Base-by-base conservation (phyloP, 2,797 vertebrate species). In the Rhynchonycteris naso region DNA sequence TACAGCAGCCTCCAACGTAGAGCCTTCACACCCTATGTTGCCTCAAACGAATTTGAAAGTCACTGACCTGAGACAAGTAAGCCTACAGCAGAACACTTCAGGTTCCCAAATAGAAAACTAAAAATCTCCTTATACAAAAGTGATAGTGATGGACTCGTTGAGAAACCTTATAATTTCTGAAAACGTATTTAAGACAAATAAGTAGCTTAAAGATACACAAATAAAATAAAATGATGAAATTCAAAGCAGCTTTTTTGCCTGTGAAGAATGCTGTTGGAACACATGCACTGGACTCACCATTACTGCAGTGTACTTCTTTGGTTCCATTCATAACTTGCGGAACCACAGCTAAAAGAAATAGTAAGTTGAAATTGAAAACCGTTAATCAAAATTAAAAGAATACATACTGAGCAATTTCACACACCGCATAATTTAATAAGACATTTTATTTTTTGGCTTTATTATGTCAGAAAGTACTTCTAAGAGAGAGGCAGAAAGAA, bases 231-330 rank as follows among this genome's bases (percentile, higher is more conserved):
- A 21, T 43, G n/a, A 30, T 56, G 11, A 13, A 85, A 88, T 80
- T 59, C 50, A 58, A 94, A 80, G 16, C 47, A 66, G 18, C 16
- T 21, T 1, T 1, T 63, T 2, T 61, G 28, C 12, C n/a, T 68
- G 7, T 72, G 76, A 28, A 52, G 75, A 79, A 59, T 10, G 6
- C 22, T 21, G n/a, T 21, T 2, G 6, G 68, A 93, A 79, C 15
- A 43, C 15, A 81, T 90, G 14, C 50, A 72, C 8, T 9, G 88
- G 81, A 98, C 98, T 98, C 96, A 99, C 98, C 98, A 88, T 98
- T 69, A 94, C 75, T 98, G 90, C 98, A 99, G 4, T 21, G 96
- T 19, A 84, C 97, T 96, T 96, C 97, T 95, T 97, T 96, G 94
- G 72, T 96, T 89, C 96, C 95, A 74, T 75, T 97, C 80, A 94